phyloP scores from a whole-genome alignment of 1,140 invertebrate species.

The Trissolcus basalis region DNA sequence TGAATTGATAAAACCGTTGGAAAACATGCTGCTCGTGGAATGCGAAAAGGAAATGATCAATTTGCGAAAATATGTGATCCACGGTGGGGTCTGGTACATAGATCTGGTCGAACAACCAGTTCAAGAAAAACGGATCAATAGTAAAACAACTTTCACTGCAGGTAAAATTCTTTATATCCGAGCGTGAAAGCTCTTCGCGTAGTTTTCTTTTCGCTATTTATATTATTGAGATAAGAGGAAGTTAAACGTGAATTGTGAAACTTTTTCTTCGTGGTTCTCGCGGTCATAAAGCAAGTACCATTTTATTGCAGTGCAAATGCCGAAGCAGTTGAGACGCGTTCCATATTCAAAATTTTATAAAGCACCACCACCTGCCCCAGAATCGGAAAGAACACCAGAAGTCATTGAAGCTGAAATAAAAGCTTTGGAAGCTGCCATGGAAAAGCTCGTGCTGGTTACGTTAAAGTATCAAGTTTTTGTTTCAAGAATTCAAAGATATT shows the following conservation, averaged over 20 bases:
- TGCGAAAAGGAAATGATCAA: constrained; percentile 79
- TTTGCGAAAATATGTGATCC: constrained; percentile 80
- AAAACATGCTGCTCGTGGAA: constrained; percentile 64
- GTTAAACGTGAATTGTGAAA: constrained; percentile 12
- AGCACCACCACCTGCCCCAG: constrained; percentile 81
- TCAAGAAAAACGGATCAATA: constrained; percentile 77
- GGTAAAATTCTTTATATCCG: constrained; percentile 64
- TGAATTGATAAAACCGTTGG: constrained; percentile 64
- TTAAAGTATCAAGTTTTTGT: constrained; percentile 78
- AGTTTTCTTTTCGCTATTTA: constrained; percentile 1
- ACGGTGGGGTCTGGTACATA: constrained; percentile 81
- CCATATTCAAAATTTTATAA: constrained; percentile 83
- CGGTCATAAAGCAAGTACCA: constrained; percentile 12
- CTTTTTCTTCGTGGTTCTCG: too few species aligned
- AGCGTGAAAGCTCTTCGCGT: too few species aligned
- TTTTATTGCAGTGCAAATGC: constrained; percentile 79
- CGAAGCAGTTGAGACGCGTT: constrained; percentile 80
- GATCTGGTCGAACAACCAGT: constrained; percentile 81
- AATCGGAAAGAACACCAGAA: constrained; percentile 83
- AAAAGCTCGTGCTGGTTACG: constrained; percentile 82
- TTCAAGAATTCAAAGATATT: constrained; percentile 20
- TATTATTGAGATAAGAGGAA: not conserved
- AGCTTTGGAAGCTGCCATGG: constrained; percentile 83
- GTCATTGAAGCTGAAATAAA: constrained; percentile 88
- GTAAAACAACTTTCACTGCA: constrained; percentile 71